These are phyloP conservation scores for Phocides pigmalion DNA, from an alignment of 1,140 invertebrate species.

Conservation along the genomic window DNA sequence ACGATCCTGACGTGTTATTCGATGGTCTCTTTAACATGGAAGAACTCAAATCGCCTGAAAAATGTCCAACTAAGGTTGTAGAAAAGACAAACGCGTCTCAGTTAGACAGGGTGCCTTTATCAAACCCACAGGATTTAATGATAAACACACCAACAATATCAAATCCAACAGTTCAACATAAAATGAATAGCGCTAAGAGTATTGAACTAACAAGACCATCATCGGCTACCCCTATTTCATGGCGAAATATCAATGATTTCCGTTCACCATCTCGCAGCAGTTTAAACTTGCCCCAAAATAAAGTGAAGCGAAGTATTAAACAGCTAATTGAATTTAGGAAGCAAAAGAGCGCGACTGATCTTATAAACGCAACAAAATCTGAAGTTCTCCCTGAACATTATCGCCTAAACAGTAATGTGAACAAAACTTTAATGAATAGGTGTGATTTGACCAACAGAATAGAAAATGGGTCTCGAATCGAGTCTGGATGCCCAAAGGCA, in stretches of 20 bases:
- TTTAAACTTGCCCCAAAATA: neutral
- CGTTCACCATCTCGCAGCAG: neutral
- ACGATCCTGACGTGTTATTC: slow-evolving; percentile 57
- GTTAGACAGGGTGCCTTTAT: neutral
- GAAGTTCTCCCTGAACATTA: neutral
- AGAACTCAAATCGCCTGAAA: slow-evolving; percentile 57
- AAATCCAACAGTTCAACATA: neutral
- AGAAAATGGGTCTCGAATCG: slow-evolving; percentile 6
- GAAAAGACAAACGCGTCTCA: neutral
- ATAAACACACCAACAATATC: neutral
- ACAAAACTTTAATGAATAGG: slow-evolving; percentile 13
- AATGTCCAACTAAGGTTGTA: neutral
- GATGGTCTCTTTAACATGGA: slow-evolving; percentile 70
- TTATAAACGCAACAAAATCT: neutral
- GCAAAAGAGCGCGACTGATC: slow-evolving; percentile 38
- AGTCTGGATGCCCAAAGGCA: slow-evolving; percentile 27
- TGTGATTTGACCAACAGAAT: neutral
- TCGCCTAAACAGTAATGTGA: slow-evolving; percentile 3
- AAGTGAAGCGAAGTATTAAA: slow-evolving; percentile 56
- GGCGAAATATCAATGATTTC: neutral
- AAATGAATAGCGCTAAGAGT: neutral
- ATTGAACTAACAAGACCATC: neutral
- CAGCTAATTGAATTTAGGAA: slow-evolving; percentile 59
- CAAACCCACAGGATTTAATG: neutral
- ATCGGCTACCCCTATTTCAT: slow-evolving; percentile 5